Base-by-base conservation (phyloP, 2,797 vertebrate genomes). In the Meriones psammophilus region DNA sequence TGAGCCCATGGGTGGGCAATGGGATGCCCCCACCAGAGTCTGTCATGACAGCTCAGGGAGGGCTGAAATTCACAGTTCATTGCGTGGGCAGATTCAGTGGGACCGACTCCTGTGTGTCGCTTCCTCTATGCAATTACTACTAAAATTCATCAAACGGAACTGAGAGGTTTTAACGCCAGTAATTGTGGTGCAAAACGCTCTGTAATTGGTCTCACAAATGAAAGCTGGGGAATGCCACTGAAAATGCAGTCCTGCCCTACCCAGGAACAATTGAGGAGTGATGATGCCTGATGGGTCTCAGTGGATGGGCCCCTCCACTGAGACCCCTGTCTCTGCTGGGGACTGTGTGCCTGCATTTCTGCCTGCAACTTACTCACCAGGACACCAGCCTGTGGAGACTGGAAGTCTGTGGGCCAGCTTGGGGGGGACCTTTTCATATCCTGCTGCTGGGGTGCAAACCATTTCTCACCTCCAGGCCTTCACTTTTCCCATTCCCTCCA, bases 111-210 rank as follows among this genome's bases (percentile, higher is more conserved):
- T 96, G 94, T 85, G 89, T 98, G 98, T 98, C 98, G 98, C 97
- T 98, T 98, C 98, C 98, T 98, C 98, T 98, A 98, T 98, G 98
- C 98, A 98, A 98, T 98, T 99, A 98, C 98, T 98, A 98, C 98
- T 98, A 98, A 99, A 98, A 98, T 98, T 98, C 98, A 98, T 98
- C 98, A 98, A 97, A 98, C 58, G 98, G 98, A 98, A 99, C 98
- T 97, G 97, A 98, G 98, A 96, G 98, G 98, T 97, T 99, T 98
- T 98, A 98, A 98, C 89, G 97, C 96, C 78, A 1, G 95, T 98
- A 99, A 98, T 98, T 98, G 98, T 98, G 98, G 98, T 98, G 98
- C 98, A 98, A 98, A 99, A 98, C 92, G 96, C 97, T 98, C 98
- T 96, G 93, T 98, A 98, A 98, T 98, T 98, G 98, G 98, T 98